Conservation (phyloP, 2,797 vertebrate species). For the Megalops cyprinoides region DNA sequence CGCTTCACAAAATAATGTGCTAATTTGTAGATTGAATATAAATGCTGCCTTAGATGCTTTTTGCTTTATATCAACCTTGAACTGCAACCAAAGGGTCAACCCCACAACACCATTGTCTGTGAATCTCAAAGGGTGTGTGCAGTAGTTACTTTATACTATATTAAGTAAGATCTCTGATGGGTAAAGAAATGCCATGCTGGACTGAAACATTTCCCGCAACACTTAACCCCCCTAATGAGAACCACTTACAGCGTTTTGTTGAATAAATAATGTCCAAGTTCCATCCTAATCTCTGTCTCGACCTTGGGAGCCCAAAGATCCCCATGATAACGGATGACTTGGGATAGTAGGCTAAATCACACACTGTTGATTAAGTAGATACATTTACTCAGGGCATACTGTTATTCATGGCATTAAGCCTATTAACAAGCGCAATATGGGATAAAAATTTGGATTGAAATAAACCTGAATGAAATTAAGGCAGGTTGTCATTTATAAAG, state of each 20-base stretch:
- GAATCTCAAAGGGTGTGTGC: neutral
- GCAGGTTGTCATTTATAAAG: no score
- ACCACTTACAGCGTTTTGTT: neutral
- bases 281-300: slow-evolving; percentile 2
- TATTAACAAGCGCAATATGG: neutral
- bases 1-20: no score
- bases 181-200: neutral
- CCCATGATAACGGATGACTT: neutral
- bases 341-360: no score
- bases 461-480: no score
- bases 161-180: neutral
- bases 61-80: no score
- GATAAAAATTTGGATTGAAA: no score
- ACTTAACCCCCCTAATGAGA: neutral
- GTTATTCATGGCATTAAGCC: neutral
- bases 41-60: no score
- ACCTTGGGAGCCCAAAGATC: neutral
- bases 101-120: neutral
- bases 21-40: no score
- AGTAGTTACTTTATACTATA: neutral
- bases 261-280: slow-evolving; percentile 10
- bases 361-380: no score
- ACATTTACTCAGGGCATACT: neutral
- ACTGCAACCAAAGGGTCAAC: no score
- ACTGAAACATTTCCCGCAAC: neutral